phyloP scores from a whole-genome alignment of 2,797 vertebrate genomes.

The Emys orbicularis region DNA sequence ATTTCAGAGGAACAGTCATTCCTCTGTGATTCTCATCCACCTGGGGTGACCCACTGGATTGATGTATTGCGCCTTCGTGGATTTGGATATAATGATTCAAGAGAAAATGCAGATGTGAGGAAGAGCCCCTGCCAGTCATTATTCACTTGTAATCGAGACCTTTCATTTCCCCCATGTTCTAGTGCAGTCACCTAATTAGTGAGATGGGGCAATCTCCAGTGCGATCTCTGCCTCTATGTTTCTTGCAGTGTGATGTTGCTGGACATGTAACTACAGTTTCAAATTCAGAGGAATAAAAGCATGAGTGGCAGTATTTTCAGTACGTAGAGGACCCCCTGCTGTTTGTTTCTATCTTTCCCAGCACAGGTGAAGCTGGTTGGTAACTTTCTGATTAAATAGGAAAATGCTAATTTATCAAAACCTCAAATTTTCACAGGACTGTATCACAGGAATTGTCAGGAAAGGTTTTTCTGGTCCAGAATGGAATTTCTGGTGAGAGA shows the following conservation, averaged over 20 bases:
- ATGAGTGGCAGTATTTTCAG: fast-evolving
- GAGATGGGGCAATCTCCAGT: not conserved
- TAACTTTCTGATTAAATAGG: not conserved
- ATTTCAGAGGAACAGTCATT: not conserved
- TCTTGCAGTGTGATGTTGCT: not conserved
- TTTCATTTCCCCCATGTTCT: not conserved
- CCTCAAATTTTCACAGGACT: not conserved
- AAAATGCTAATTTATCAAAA: not conserved
- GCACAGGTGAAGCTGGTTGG: not conserved
- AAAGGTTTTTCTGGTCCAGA: not conserved
- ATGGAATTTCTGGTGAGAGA: not conserved
- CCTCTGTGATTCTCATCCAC: not conserved
- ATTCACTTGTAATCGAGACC: not conserved
- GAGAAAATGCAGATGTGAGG: not conserved
- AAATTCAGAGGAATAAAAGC: not conserved
- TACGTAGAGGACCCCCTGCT: fast-evolving
- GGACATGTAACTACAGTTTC: not conserved
- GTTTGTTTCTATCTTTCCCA: not conserved
- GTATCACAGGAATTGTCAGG: not conserved
- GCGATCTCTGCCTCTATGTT: not conserved
- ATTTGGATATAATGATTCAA: not conserved
- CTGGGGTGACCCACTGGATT: not conserved
- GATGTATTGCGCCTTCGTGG: not conserved
- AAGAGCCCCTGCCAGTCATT: not conserved
- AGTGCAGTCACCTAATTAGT: not conserved